Conservation (phyloP, 2,888 invertebrate species). For the Nomada fucata region DNA sequence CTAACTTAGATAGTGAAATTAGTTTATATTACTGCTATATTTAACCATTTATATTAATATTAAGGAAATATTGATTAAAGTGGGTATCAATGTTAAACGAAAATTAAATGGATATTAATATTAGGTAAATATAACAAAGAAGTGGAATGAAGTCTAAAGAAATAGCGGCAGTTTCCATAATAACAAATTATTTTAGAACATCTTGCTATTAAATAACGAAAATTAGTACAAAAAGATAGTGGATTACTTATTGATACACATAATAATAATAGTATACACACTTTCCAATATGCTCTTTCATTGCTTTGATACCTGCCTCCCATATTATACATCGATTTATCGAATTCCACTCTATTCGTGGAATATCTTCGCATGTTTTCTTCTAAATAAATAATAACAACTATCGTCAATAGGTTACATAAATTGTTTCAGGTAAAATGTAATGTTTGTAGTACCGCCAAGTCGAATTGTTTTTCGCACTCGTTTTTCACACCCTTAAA, state of each 20-base stretch:
- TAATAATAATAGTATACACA: conserved; percentile 46
- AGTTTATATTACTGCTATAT: background rate
- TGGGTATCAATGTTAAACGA: no score
- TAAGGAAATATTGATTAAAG: no score
- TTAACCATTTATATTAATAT: background rate
- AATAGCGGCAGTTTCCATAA: no score
- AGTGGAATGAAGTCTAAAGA: no score
- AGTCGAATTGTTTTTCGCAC: conserved; percentile 59
- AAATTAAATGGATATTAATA: no score
- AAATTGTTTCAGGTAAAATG: background rate
- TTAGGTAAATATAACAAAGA: no score
- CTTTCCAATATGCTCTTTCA: conserved; percentile 67
- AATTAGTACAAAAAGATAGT: background rate
- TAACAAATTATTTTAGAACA: background rate
- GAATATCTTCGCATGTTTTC: conserved; percentile 49
- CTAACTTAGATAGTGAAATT: background rate
- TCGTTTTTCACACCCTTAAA: conserved; percentile 66
- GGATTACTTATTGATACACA: no score
- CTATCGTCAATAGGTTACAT: background rate
- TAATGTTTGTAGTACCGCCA: conserved; percentile 63
- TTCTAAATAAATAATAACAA: conserved; percentile 49
- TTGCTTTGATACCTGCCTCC: conserved; percentile 38
- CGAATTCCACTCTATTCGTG: conserved; percentile 76
- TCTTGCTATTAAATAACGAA: background rate
- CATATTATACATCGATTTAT: conserved; percentile 65